phyloP scores from a whole-genome alignment of 2,888 invertebrate genomes.

The Apotomis capreana region DNA sequence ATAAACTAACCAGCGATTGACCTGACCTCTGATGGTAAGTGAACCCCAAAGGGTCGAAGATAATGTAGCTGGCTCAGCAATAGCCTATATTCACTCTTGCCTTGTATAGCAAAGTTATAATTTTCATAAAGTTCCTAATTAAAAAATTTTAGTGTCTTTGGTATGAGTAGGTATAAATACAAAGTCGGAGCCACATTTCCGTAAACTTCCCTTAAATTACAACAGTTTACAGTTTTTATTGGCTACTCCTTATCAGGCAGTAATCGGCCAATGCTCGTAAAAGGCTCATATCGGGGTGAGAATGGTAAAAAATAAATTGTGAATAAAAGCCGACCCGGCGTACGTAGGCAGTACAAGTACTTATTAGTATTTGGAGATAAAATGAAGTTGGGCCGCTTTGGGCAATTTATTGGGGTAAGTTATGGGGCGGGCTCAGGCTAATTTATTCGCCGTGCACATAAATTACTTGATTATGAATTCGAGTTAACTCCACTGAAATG shows the following conservation, averaged over 20 bases:
- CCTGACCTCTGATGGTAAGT: too few relatives aligned
- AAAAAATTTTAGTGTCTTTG: background rate
- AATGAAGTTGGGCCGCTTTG: constrained; percentile 82
- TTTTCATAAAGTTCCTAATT: background rate
- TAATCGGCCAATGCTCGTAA: constrained; percentile 75
- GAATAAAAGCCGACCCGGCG: constrained; percentile 66
- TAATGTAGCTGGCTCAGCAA: too few relatives aligned
- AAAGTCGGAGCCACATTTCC: constrained; percentile 58
- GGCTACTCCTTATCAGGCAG: constrained; percentile 60
- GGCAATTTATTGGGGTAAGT: constrained; percentile 84
- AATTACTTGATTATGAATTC: constrained; percentile 84
- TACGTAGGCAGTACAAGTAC: constrained; percentile 74
- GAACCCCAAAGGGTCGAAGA: too few relatives aligned
- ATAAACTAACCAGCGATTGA: too few relatives aligned
- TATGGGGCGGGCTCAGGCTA: constrained; percentile 81
- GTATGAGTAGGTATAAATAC: background rate
- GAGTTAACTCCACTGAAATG: constrained; percentile 80
- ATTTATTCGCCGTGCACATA: constrained; percentile 84
- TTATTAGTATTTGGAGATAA: constrained; percentile 83
- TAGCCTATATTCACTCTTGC: too few relatives aligned
- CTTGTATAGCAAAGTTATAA: too few relatives aligned
- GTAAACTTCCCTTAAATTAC: constrained; percentile 53
- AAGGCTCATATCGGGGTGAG: constrained; percentile 70
- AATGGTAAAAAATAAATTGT: constrained; percentile 66
- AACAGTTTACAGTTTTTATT: constrained; percentile 52